phyloP scores from a whole-genome alignment of 23 tunicate genomes.

The Trididemnum clinides region DNA sequence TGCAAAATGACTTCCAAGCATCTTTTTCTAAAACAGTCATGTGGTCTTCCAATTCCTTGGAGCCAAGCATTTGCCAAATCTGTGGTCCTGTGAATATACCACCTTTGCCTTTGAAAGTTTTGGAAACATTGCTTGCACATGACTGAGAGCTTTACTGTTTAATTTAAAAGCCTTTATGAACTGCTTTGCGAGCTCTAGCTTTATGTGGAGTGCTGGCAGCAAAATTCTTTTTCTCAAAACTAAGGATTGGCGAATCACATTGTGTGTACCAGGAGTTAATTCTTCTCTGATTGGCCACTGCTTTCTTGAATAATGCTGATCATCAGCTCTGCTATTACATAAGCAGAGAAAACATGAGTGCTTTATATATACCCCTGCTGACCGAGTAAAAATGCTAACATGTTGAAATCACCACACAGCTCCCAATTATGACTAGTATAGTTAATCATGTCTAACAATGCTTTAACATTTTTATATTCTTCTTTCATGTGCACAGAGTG shows the following conservation, averaged over 20 bases:
- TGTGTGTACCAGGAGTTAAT: constrained; percentile 33
- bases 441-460: no score
- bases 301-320: no score
- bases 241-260: constrained; percentile 14
- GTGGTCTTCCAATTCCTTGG: constrained; percentile 11
- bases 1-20: no score
- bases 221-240: no score
- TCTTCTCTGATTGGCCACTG: constrained; percentile 34
- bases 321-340: no score
- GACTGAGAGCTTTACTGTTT: constrained; percentile 18
- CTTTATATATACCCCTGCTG: neutral
- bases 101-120: neutral
- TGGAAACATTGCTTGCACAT: constrained; percentile 24
- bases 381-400: constrained; percentile 16
- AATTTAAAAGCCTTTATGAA: constrained; percentile 27
- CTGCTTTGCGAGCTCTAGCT: constrained; percentile 13
- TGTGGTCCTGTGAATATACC: no score
- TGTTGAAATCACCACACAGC: constrained; percentile 26
- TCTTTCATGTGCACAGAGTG: no score
- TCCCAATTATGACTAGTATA: no score
- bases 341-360: neutral
- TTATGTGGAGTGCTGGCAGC: constrained; percentile 14
- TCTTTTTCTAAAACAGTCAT: constrained; percentile 21
- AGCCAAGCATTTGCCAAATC: no score
- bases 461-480: no score